Evolutionary conservation across 2,113 vertebrate species (phyloP), one percentile per base, ranked within the genome.

Genomic region (Otis tarda): DNA sequence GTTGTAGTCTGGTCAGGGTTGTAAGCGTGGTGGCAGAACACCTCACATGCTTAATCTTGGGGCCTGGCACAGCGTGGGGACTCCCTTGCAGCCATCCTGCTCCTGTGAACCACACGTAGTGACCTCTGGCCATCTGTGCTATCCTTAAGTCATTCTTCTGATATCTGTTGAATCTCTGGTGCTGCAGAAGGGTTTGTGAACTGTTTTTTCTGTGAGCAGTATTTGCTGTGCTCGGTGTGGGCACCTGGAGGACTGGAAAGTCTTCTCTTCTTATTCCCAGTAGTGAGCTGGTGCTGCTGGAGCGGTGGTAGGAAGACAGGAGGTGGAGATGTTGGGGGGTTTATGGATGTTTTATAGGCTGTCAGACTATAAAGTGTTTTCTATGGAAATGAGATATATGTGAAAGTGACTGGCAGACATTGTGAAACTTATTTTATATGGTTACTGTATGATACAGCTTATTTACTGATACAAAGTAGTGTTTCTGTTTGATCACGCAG

Each of bases 31-130:
- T 1, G 8, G 28, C 12, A 15, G 6, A 53, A 16, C 35, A 6
- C n/a, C 43, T 33, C 47, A 4, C 0, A 4, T 12, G 63, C 67
- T 35, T 21, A 1, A 10, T 39, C 73, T 30, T 4, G 0, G 71
- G 14, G 30, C 28, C 31, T 41, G 73, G 39, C 18, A 31, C 47
- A 2, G 35, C 2, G 1, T 13, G 8, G 53, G 11, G 37, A 2
- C 33, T 41, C n/a, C 55, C 52, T 12, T 17, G 23, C 43, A 23
- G n/a, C 43, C 23, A 3, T 20, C 33, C 83, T 22, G 28, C 13
- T 27, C 21, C 2, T 2, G 6, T 33, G 33, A 12, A n/a, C 31
- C 27, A 2, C 6, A 0, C 0, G 0, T 10, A 10, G 33, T 41
- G 50, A 35, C 50, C 53, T 20, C 73, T 8, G 71, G 33, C 73